A percentile compares a stretch with the other conserved stretches of the same genome.
Conservation (phyloP, 2,888 invertebrate genomes). For the Ceraclea dissimilis region DNA sequence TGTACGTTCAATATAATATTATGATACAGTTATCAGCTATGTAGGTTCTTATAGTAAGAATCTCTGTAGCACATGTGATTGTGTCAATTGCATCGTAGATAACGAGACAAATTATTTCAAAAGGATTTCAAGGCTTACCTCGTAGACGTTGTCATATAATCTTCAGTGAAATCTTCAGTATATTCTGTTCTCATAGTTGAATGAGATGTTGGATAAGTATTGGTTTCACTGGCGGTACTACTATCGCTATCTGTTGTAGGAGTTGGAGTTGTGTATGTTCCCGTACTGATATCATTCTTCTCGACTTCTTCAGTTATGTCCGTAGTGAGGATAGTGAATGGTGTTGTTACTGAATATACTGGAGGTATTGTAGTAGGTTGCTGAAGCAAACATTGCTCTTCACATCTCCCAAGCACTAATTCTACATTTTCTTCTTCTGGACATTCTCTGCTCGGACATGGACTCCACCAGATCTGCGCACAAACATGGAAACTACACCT, state of each 20-base stretch:
- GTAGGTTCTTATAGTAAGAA: too few species aligned
- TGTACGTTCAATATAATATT: too few species aligned
- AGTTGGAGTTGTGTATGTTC: not conserved
- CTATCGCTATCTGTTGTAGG: constrained; percentile 4
- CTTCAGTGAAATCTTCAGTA: not conserved
- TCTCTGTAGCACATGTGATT: too few species aligned
- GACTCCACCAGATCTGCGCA: constrained; percentile 72
- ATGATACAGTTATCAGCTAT: too few species aligned
- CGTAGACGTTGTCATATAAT: not conserved
- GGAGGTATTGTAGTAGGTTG: constrained; percentile 31
- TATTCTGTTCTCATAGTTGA: not conserved
- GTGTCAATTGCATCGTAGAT: constrained; percentile 1
- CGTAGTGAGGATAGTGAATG: too few species aligned
- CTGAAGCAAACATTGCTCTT: constrained; percentile 61
- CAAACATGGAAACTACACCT: constrained; percentile 4
- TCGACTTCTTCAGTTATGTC: not conserved
- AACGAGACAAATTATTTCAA: not conserved
- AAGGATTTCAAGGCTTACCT: constrained; percentile 1
- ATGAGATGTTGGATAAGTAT: constrained; percentile 1
- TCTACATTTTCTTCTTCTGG: constrained; percentile 67
- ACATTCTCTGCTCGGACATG: constrained; percentile 71
- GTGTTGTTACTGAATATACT: not conserved
- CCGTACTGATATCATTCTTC: not conserved
- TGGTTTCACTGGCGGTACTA: constrained; percentile 14
- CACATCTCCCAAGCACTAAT: constrained; percentile 63